Conservation (phyloP, 2,113 vertebrate genomes). For the Vimba vimba region DNA sequence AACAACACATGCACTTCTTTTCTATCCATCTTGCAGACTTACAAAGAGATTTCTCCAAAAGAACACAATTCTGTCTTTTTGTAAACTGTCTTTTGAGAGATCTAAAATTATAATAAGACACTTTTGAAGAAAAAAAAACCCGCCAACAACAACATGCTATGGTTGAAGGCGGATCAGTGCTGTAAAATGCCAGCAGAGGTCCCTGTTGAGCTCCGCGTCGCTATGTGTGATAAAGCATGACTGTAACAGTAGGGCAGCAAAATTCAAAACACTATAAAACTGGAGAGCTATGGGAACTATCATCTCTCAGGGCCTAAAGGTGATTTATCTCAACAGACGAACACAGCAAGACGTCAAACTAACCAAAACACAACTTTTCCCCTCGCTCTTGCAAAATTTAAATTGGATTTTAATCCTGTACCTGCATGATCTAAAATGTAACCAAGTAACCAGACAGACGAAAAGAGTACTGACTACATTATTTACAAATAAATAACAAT, state of each 20-base stretch:
- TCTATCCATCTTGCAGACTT: no score
- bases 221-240: constrained; percentile 2
- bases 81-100: background rate
- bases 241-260: constrained; percentile 52
- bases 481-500: background rate
- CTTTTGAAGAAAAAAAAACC: background rate
- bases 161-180: constrained; percentile 33
- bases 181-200: constrained; percentile 68
- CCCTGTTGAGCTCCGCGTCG: constrained; percentile 55
- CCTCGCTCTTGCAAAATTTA: background rate
- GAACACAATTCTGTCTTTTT: background rate
- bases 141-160: constrained; percentile 6
- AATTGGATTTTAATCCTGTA: background rate
- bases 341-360: constrained; percentile 28
- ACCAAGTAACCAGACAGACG: no score
- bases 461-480: no score
- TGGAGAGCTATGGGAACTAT: constrained; percentile 80
- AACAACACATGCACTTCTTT: no score
- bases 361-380: constrained; percentile 25
- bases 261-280: constrained; percentile 75
- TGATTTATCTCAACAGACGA: constrained; percentile 75
- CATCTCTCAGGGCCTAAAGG: constrained; percentile 57
- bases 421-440: background rate
- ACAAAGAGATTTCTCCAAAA: background rate
- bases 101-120: background rate